phyloP scores from a whole-genome alignment of 2,888 invertebrate genomes.

The Tridacna crocea region DNA sequence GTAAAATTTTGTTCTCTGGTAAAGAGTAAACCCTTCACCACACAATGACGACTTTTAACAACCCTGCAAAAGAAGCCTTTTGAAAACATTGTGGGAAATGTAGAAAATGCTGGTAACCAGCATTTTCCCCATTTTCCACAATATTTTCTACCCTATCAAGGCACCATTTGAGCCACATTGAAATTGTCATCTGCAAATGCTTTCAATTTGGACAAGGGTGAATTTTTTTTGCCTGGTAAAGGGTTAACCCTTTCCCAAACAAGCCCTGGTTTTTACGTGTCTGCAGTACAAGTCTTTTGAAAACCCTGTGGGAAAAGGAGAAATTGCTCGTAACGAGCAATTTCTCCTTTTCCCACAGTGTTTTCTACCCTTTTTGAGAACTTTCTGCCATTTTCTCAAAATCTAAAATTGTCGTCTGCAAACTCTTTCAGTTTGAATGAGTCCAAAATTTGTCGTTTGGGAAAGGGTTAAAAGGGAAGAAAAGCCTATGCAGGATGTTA shows the following conservation, averaged over 20 bases:
- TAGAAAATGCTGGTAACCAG: neutral
- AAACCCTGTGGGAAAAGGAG: neutral
- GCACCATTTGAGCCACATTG: neutral
- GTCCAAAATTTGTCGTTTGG: no score
- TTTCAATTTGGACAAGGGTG: neutral
- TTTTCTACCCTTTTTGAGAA: neutral
- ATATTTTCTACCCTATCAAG: neutral
- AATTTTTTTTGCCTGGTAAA: neutral
- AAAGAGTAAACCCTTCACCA: neutral
- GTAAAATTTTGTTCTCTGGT: no score
- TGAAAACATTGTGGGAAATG: neutral
- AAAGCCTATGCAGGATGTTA: no score
- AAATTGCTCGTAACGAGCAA: neutral
- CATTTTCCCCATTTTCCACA: neutral
- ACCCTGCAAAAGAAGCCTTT: neutral
- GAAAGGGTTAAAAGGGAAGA: no score
- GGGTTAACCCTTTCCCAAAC: neutral
- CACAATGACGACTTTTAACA: neutral
- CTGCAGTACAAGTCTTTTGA: neutral
- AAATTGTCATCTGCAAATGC: neutral
- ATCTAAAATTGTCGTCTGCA: no score
- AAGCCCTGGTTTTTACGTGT: neutral
- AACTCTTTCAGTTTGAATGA: no score
- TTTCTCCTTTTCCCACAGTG: neutral
- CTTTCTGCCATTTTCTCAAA: neutral